Evolutionary conservation across 1,140 invertebrate genomes (phyloP), one percentile per base, ranked within the genome.

Genomic region (Penaeus indicus): DNA sequence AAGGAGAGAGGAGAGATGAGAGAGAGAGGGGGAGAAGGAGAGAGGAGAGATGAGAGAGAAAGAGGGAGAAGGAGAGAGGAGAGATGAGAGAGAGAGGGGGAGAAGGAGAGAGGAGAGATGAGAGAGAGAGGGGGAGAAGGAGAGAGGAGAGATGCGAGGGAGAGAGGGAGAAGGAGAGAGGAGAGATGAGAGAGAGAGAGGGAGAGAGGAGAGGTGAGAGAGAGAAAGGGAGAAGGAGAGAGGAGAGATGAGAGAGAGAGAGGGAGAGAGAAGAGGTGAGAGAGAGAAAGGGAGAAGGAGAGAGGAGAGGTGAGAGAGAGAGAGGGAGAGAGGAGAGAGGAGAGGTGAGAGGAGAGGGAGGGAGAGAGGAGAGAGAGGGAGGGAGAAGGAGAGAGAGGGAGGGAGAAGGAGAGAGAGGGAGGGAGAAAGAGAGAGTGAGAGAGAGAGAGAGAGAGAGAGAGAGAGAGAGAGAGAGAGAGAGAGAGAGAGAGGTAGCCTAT

Each of bases 1-100:
- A 32, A 67, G 81, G 81, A 62, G 63, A 84, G 82, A 38, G 64
- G 60, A 47, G 0, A 42, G 42, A 80, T 27, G 78, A 11, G 42
- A 32, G 32, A 32, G 78, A 16, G 78, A 42, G 78, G n/a, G 22
- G 11, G 54, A 38, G 54, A 8, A 38, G 5, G 22, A 47, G 8
- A 47, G 42, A 22, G 22, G 22, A 11, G 11, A 42, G 78, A 80
- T 13, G 5, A 42, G 42, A 11, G 22, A 42, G 22, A 42, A 16
- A 47, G 42, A 42, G 42, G 42, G 11, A 42, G 11, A 38, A 22
- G 42, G 78, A 22, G 11, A 80, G 11, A 13, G 78, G 11, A 80
- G 54, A 42, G 11, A 22, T 27, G 22, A 22, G 11, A 47, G 25
- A 47, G 22, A 22, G 32, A 47, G 42, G 42, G 22, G 78, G 42